These are phyloP conservation scores for Dinomys branickii DNA, from an alignment of 2,113 vertebrate genomes.

Conservation along the genomic window DNA sequence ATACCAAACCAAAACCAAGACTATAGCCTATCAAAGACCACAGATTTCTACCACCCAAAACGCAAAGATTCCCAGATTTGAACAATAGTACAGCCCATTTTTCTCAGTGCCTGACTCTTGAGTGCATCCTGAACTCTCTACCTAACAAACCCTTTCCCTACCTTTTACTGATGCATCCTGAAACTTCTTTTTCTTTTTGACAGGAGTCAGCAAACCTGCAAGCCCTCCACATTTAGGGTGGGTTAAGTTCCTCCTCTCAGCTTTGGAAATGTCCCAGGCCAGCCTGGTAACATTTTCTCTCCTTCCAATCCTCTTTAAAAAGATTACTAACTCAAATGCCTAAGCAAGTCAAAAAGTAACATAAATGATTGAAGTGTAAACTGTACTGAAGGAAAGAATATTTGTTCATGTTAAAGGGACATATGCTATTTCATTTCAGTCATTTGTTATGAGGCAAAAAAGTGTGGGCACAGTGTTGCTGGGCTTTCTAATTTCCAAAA, in stretches of 20 bases:
- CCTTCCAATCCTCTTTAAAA: background rate
- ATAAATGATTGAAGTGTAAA: constrained; percentile 6
- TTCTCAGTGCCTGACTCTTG: background rate
- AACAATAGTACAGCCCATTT: background rate
- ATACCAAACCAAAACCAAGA: background rate
- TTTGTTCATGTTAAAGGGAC: background rate
- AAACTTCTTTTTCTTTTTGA: background rate
- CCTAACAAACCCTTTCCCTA: background rate
- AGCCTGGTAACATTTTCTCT: background rate
- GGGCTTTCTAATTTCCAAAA: constrained; percentile 28
- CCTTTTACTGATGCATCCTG: background rate
- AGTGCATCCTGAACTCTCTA: background rate
- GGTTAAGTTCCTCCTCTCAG: background rate
- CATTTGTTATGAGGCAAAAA: constrained; percentile 26
- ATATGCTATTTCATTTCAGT: background rate
- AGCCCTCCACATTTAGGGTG: background rate
- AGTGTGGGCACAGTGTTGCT: background rate
- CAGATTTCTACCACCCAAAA: background rate
- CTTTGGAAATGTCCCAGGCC: background rate
- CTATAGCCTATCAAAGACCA: background rate
- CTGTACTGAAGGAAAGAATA: background rate
- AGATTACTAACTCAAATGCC: background rate
- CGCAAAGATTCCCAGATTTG: background rate
- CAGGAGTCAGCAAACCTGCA: background rate
- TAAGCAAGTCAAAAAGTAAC: background rate